These are phyloP conservation scores for Lysandra bellargus DNA, from an alignment of 2,888 invertebrate genomes.

Conservation along the genomic window DNA sequence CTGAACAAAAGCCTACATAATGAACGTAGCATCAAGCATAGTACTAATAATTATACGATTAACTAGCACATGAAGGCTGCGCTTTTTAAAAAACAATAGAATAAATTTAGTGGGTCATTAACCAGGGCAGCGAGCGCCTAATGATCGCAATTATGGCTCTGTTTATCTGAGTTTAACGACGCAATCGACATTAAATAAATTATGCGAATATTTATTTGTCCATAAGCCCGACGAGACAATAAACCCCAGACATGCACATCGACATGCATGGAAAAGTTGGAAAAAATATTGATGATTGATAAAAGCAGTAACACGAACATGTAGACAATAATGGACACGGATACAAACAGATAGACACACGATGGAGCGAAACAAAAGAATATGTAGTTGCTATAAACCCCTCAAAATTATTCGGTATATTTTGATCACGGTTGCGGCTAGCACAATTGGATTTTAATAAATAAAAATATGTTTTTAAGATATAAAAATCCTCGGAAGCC, in stretches of 20 bases:
- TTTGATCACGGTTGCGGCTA: background rate
- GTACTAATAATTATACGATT: background rate
- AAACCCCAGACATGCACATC: background rate
- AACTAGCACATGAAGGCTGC: conserved; percentile 6
- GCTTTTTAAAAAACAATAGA: conserved; percentile 41
- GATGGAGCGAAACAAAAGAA: background rate
- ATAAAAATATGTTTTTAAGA: background rate
- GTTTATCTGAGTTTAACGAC: conserved; percentile 50
- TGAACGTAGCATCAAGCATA: background rate
- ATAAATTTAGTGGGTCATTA: conserved; percentile 64
- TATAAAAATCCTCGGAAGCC: conserved; percentile 1
- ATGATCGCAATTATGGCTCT: conserved; percentile 58
- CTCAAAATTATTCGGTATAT: background rate
- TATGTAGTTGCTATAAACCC: background rate
- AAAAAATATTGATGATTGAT: background rate
- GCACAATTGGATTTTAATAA: background rate
- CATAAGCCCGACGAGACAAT: conserved; percentile 29
- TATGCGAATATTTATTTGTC: conserved; percentile 44
- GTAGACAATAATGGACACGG: too few relatives aligned
- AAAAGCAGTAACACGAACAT: background rate
- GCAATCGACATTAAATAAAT: conserved; percentile 45
- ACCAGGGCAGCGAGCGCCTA: conserved; percentile 55
- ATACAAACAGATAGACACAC: background rate
- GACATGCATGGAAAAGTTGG: too few relatives aligned
- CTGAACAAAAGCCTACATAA: too few relatives aligned